phyloP scores from a whole-genome alignment of 2,113 vertebrate genomes.

The Prunella fulvescens region DNA sequence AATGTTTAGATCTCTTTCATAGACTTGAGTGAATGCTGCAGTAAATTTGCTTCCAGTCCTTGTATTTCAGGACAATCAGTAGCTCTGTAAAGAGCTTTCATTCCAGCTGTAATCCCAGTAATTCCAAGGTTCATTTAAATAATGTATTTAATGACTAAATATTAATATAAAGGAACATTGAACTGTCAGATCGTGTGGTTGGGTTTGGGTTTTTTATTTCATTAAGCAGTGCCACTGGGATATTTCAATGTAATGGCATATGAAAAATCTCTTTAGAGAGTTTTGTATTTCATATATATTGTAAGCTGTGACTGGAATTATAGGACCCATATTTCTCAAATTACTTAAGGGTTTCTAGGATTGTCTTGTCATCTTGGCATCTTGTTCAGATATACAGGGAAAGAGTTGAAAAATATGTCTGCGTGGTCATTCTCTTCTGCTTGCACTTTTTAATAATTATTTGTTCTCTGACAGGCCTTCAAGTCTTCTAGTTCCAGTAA shows the following conservation, averaged over 20 bases:
- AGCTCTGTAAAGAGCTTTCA: not conserved
- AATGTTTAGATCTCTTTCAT: not conserved
- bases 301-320: accelerated
- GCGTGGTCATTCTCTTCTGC: not conserved
- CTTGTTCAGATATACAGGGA: not conserved
- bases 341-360: not conserved
- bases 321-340: not conserved
- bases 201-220: not conserved
- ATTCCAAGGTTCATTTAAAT: not conserved
- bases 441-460: not conserved
- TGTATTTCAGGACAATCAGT: not conserved
- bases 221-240: not conserved
- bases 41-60: not conserved
- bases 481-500: not conserved
- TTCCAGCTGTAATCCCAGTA: not conserved
- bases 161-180: not conserved
- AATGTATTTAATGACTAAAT: not conserved
- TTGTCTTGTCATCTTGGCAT: not conserved
- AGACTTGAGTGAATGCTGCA: not conserved
- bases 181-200: not conserved
- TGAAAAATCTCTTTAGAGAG: not conserved
- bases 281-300: not conserved
- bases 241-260: not conserved
- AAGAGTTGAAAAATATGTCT: not conserved
- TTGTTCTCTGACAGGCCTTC: not conserved